These are phyloP conservation scores for Meloidogyne floridensis DNA, from an alignment of 1,140 invertebrate species.

Conservation along the genomic window DNA sequence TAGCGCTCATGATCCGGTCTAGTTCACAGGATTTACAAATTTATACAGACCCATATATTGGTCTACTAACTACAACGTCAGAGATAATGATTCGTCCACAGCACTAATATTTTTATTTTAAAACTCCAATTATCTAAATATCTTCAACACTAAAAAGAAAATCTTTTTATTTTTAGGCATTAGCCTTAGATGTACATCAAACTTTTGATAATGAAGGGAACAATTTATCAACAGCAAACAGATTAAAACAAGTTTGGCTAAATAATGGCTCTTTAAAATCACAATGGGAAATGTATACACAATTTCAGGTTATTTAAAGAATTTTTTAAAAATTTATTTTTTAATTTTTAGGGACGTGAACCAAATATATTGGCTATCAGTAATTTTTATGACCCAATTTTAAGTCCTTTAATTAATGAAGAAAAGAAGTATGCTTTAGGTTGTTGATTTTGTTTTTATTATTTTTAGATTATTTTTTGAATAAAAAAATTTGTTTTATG, in stretches of 20 bases:
- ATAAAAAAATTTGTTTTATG: background rate
- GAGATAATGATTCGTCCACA: no score
- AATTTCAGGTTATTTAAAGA: conserved; percentile 50
- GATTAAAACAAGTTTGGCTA: conserved; percentile 56
- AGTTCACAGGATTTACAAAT: no score
- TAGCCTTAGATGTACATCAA: conserved; percentile 62
- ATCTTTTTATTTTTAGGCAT: conserved; percentile 54
- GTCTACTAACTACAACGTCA: no score
- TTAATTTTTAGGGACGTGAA: conserved; percentile 56
- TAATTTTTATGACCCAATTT: conserved; percentile 59
- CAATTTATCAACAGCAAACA: conserved; percentile 51
- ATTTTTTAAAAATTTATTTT: conserved; percentile 11
- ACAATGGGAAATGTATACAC: conserved; percentile 58
- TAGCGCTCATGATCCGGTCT: no score
- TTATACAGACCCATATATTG: no score
- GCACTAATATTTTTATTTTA: no score
- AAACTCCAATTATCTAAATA: background rate
- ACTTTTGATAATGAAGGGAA: conserved; percentile 58
- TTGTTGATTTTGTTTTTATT: background rate
- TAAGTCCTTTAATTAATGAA: no score
- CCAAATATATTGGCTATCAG: conserved; percentile 63
- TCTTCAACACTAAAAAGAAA: no score
- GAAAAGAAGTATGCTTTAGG: no score
- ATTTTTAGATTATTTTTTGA: background rate
- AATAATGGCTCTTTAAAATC: conserved; percentile 55